Evolutionary conservation across 2,888 invertebrate species (phyloP).

Genomic region (Thereva nobilitata): DNA sequence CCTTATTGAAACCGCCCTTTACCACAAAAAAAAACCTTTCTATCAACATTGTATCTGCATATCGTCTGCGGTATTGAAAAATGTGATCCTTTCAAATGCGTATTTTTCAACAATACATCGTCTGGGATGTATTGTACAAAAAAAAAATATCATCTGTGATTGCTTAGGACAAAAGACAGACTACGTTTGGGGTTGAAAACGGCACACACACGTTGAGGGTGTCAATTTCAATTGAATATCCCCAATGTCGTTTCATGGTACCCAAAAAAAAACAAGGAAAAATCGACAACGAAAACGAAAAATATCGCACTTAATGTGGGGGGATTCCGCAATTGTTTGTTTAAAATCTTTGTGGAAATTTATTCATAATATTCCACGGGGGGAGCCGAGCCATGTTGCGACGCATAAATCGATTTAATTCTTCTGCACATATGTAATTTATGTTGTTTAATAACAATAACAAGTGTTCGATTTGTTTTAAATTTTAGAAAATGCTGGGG

Average conservation of each 20-base stretch:
- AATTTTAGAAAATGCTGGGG: background rate
- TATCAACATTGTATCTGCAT: no score
- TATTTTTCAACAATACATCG: background rate
- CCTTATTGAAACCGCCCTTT: no score
- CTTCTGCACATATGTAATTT: slow-evolving; percentile 2
- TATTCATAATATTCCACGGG: background rate
- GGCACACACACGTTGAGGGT: slow-evolving; percentile 6
- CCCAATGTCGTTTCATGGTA: background rate
- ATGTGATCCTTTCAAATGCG: slow-evolving; percentile 9
- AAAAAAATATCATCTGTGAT: background rate
- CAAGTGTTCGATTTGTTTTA: slow-evolving; percentile 20
- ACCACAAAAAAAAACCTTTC: no score
- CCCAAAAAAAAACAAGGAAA: no score
- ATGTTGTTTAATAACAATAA: slow-evolving; percentile 4
- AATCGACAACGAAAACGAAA: slow-evolving; percentile 17
- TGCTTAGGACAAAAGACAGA: slow-evolving; percentile 11
- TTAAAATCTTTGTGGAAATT: slow-evolving; percentile 16
- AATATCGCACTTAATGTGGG: slow-evolving; percentile 10
- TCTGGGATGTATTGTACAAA: background rate
- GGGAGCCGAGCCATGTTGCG: background rate
- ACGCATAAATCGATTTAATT: slow-evolving; percentile 24
- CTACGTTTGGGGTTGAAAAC: background rate
- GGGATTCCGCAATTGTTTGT: slow-evolving; percentile 30
- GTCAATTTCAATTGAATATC: slow-evolving; percentile 33
- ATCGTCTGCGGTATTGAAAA: background rate